A percentile compares a stretch with the other conserved stretches of the same genome.
phyloP scores from a whole-genome alignment of 1,140 invertebrate genomes.

The Brachionus paranguensis region DNA sequence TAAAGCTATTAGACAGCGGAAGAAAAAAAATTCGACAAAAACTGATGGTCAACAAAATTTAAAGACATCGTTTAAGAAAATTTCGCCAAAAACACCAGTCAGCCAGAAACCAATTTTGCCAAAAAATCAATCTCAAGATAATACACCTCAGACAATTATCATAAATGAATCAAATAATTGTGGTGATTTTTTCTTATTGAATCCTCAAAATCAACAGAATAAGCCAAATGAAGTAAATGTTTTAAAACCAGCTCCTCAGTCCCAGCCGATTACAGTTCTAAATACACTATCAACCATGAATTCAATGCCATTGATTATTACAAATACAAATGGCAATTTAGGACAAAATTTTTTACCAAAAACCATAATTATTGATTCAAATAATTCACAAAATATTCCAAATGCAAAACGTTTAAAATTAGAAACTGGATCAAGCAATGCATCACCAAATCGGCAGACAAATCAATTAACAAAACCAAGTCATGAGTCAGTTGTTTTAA shows the following conservation, averaged over 20 bases:
- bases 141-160: not conserved
- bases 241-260: not conserved
- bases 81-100: not conserved
- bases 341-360: not conserved
- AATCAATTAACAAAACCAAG: not conserved
- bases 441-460: not conserved
- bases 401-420: not conserved
- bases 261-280: not conserved
- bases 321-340: not conserved
- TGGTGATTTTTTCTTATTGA: not conserved
- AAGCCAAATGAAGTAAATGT: not conserved
- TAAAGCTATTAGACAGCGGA: not conserved
- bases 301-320: not conserved
- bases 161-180: not conserved
- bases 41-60: not conserved
- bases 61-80: not conserved
- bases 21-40: not conserved
- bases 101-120: not conserved
- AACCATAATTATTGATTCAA: conserved; percentile 6
- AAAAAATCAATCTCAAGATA: not conserved
- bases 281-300: not conserved
- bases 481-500: not conserved
- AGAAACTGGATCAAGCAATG: not conserved
- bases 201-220: not conserved
- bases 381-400: not conserved